Conservation (phyloP, 1,140 invertebrate genomes). For the Myzus persicae region DNA sequence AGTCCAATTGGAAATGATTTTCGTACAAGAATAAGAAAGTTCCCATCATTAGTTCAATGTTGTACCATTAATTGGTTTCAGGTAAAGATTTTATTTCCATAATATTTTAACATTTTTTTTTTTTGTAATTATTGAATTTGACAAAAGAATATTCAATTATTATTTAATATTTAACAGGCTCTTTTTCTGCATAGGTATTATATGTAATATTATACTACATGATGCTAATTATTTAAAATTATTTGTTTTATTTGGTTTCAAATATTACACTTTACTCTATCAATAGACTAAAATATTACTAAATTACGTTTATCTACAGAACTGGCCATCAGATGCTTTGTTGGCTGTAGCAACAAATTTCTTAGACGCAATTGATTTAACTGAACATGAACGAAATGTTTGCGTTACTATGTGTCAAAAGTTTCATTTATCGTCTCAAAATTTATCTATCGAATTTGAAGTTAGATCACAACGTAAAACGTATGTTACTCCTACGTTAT, state of each 20-base stretch:
- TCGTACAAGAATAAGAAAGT: constrained; percentile 87
- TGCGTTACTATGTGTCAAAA: constrained; percentile 89
- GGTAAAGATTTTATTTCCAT: constrained; percentile 66
- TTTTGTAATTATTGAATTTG: too few species aligned
- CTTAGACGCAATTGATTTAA: constrained; percentile 84
- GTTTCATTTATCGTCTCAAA: constrained; percentile 87
- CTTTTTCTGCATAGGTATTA: background rate
- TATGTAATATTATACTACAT: background rate
- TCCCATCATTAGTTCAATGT: constrained; percentile 94
- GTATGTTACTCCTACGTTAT: constrained; percentile 95
- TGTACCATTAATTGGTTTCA: constrained; percentile 99
- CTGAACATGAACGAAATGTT: constrained; percentile 73
- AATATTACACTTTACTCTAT: too few species aligned
- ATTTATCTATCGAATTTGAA: constrained; percentile 78
- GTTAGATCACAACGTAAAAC: constrained; percentile 77
- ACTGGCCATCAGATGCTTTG: constrained; percentile 93
- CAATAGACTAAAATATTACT: background rate
- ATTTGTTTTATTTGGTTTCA: background rate
- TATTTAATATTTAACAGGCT: background rate
- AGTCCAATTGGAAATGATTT: constrained; percentile 89
- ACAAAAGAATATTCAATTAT: background rate
- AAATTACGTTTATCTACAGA: constrained; percentile 65
- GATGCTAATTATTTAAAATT: background rate
- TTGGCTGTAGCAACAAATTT: constrained; percentile 89
- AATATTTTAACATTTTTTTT: background rate